phyloP scores from a whole-genome alignment of 2,888 invertebrate species.

The Deilephila elpenor region DNA sequence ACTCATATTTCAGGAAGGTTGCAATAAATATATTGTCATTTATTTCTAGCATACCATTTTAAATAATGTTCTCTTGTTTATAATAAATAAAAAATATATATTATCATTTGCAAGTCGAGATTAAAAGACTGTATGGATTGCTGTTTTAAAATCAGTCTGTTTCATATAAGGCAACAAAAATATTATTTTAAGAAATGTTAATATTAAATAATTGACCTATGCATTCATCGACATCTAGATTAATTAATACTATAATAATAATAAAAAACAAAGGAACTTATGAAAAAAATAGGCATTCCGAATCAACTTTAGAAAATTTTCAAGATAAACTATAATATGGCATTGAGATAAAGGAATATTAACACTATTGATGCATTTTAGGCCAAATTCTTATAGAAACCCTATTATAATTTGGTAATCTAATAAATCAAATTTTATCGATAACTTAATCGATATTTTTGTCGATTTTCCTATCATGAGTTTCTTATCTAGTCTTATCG shows the following conservation, averaged over 20 bases:
- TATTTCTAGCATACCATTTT: background rate
- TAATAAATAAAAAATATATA: background rate
- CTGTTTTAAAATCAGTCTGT: constrained; percentile 1
- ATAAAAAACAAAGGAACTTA: constrained; percentile 22
- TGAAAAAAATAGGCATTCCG: constrained; percentile 28
- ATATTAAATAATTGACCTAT: background rate
- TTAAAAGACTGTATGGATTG: background rate
- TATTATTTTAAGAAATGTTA: background rate
- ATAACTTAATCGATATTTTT: background rate
- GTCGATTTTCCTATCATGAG: background rate
- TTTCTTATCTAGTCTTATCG: background rate
- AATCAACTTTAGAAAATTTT: background rate
- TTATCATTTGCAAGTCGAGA: background rate
- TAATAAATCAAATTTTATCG: background rate
- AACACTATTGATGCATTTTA: background rate
- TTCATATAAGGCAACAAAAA: constrained; percentile 10
- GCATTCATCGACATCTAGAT: background rate
- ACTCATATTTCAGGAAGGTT: background rate
- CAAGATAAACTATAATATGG: constrained; percentile 1
- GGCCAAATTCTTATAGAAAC: background rate
- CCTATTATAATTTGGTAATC: background rate
- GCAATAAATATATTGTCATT: constrained; percentile 1
- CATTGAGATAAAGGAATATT: background rate
- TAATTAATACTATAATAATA: constrained; percentile 18
- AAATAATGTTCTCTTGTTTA: background rate